phyloP scores from a whole-genome alignment of 2,888 invertebrate species.

The Amaurobius ferox region DNA sequence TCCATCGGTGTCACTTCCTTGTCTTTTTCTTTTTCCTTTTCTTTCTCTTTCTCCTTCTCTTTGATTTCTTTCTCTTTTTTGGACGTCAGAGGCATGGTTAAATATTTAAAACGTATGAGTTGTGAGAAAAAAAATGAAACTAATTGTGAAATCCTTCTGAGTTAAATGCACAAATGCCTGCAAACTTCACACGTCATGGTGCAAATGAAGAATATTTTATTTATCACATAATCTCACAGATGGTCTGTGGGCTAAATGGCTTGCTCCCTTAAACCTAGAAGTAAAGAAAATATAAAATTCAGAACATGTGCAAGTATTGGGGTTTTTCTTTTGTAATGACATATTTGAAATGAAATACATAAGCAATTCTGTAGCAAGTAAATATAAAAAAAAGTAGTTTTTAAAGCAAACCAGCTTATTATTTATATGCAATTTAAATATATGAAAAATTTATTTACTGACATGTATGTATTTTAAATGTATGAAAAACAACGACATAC shows the following conservation, averaged over 20 bases:
- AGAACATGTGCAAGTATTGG: too few relatives aligned
- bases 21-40: slow-evolving; percentile 47
- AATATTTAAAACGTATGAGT: background rate
- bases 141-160: background rate
- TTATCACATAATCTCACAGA: background rate
- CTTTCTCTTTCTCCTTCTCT: slow-evolving; percentile 52
- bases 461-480: too few relatives aligned
- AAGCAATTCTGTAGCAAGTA: too few relatives aligned
- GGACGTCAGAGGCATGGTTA: slow-evolving; percentile 47
- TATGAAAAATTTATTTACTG: too few relatives aligned
- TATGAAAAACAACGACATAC: too few relatives aligned
- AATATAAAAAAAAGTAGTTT: too few relatives aligned
- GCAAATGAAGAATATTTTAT: background rate
- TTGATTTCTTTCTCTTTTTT: slow-evolving; percentile 45
- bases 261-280: too few relatives aligned
- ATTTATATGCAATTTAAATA: too few relatives aligned
- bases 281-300: too few relatives aligned
- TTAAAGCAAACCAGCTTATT: too few relatives aligned
- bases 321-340: too few relatives aligned
- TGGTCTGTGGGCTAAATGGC: background rate
- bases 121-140: background rate
- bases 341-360: too few relatives aligned
- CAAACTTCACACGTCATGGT: background rate
- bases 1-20: slow-evolving; percentile 44
- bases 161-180: background rate